A percentile compares a stretch with the other conserved stretches of the same genome.
Conservation (phyloP, 2,113 vertebrate genomes). For the Microcebus ravelobensis region DNA sequence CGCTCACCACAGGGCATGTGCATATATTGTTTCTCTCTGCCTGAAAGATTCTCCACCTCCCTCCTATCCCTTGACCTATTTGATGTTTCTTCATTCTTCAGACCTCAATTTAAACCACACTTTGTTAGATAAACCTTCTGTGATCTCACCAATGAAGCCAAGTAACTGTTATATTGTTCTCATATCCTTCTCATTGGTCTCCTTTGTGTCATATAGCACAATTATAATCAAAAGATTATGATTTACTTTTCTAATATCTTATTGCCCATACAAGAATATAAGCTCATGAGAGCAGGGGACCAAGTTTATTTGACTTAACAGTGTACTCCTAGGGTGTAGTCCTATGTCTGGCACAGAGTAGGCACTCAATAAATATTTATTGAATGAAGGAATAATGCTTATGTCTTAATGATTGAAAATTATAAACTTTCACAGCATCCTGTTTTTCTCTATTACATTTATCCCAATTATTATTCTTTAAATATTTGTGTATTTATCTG, state of each 20-base stretch:
- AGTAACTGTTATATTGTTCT: background rate
- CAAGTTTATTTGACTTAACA: background rate
- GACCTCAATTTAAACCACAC: background rate
- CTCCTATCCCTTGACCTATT: background rate
- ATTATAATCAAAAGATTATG: conserved; percentile 1
- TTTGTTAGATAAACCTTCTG: background rate
- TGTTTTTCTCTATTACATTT: background rate
- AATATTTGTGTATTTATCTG: background rate
- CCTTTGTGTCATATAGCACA: conserved; percentile 14
- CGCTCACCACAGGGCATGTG: background rate
- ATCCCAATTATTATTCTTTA: conserved; percentile 30
- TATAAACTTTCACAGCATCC: background rate
- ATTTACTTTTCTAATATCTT: background rate
- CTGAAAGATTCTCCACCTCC: background rate
- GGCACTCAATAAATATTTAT: background rate
- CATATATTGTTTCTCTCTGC: background rate
- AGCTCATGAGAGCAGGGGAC: background rate
- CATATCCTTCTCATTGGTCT: background rate
- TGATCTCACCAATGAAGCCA: background rate
- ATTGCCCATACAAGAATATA: background rate
- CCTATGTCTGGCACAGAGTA: background rate
- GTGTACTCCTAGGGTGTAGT: background rate
- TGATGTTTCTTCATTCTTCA: background rate
- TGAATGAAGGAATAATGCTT: conserved; percentile 13
- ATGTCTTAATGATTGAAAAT: background rate